Base-by-base conservation (phyloP, 2,797 vertebrate genomes). In the Macroramphosus scolopax region DNA sequence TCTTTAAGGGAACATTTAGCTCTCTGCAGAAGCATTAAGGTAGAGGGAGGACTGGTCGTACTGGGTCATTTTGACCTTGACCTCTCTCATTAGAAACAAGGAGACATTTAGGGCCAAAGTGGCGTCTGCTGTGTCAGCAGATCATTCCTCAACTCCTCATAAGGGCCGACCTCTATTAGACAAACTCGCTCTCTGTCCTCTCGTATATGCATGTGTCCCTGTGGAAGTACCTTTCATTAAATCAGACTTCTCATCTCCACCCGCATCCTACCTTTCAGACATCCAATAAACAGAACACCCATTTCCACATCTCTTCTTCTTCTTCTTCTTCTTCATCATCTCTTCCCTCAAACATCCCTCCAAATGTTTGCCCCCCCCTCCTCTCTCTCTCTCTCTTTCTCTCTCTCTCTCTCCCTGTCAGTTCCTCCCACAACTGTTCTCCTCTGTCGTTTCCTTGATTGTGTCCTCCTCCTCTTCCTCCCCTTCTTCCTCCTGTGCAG, bases 91-190 rank as follows among this genome's bases (percentile, higher is more conserved):
- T 54, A 65, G 13, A 62, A 68, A n/a, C n/a, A n/a, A n/a, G n/a
- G n/a, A 55, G 68, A 49, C 66, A 42, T 45, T 17, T 18, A 56
- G 57, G 50, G 51, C 56, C 58, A 56, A 52, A 10, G 34, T 49
- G 63, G 62, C 51, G 44, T 62, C 70, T 70, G 60, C 63, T 66
- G 58, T 63, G 47, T 75, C 55, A 54, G 64, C 38, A 34, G 15
- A 72, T 82, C 82, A 51, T 20, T 84, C 76, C 32, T 68, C 68
- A 65, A 77, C 46, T 63, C 63, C 64, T 81, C 68, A 75, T 84
- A 54, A n/a, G n/a, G n/a, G n/a, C n/a, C n/a, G n/a, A n/a, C n/a
- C n/a, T n/a, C n/a, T n/a, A n/a, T n/a, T n/a, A 52, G 26, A 62
- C 36, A 56, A 28, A 36, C n/a, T n/a, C n/a, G n/a, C n/a, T n/a